Conservation (phyloP, 2,797 vertebrate genomes). For the Pantherophis alleghaniensis region DNA sequence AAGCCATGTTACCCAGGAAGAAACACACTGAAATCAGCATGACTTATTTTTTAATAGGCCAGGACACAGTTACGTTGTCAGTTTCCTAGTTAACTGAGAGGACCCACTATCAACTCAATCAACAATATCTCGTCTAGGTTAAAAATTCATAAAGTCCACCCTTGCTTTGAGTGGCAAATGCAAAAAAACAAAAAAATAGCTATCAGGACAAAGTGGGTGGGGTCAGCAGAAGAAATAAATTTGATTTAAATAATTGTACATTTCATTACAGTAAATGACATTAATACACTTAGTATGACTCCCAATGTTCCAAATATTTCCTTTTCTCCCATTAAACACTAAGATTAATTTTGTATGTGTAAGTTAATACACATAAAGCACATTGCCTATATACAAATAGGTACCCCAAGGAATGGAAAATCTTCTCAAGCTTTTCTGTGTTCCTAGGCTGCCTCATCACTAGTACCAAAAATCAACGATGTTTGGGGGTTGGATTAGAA, state of each 20-base stretch:
- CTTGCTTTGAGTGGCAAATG: not conserved
- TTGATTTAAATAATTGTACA: not conserved
- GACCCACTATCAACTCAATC: not conserved
- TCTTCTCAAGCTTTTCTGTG: not conserved
- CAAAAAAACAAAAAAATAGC: not conserved
- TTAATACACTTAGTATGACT: not conserved
- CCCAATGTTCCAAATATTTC: not conserved
- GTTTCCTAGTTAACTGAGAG: not conserved
- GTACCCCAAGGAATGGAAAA: not conserved
- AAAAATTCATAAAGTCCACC: not conserved
- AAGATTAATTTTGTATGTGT: not conserved
- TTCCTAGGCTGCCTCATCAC: not conserved
- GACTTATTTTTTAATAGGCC: not conserved
- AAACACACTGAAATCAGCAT: not conserved
- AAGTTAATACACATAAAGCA: not conserved
- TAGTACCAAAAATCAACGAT: not conserved
- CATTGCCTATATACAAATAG: not conserved
- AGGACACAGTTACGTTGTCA: not conserved
- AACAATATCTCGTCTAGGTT: not conserved
- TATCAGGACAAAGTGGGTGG: not conserved
- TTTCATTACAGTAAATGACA: not conserved
- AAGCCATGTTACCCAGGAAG: not conserved
- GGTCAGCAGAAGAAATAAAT: not conserved
- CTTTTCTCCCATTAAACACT: not conserved
- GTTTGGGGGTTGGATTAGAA: not conserved